Evolutionary conservation across 2,888 invertebrate genomes (phyloP), one percentile per base, ranked within the genome.

Genomic region (Tupiocoris notatus): DNA sequence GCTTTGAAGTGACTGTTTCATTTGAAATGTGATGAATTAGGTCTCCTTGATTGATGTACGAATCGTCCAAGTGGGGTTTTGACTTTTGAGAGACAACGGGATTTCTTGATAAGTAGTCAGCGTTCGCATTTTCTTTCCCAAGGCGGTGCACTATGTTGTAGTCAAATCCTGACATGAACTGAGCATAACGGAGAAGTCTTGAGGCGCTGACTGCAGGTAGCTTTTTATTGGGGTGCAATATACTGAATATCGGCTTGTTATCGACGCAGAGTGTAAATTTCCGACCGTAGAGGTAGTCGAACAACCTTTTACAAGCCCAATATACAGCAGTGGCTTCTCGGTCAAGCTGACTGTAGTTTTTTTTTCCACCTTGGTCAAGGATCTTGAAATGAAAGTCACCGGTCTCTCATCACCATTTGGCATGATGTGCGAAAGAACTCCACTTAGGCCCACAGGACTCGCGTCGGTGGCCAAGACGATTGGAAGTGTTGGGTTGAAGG

Each of bases 101-200:
- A 39, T 59, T n/a, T 57, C 78, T 62, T 16, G 78, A 78, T 16
- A 78, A 62, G 74, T 61, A 78, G 56, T 78, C 78, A 24, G 61
- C 79, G 22, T 78, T 62, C 2, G 56, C 39, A 56, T 78, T n/a
- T 16, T 78, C 74, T n/a, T 23, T 67, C 1, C 58, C 68, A 12
- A 7, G 3, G 3, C 39, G 39, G 39, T 39, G 39, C 12, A 7
- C 6, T 3, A 39, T 39, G 6, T 3, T 39, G 12, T 39, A 39
- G 6, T 3, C 12, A 12, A 39, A 39, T 7, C 12, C 12, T 3
- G 39, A 39, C 12, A 39, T 3, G 39, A 39, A 39, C 6, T 39
- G 3, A 12, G 39, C 39, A 12, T 39, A 39, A 7, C 39, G 3
- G 39, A 39, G 39, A 3, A 39, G 39, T 39, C 39, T 3, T 7